These are phyloP conservation scores for Ailuropoda melanoleuca DNA, from an alignment of 2,113 vertebrate species.

Conservation along the genomic window DNA sequence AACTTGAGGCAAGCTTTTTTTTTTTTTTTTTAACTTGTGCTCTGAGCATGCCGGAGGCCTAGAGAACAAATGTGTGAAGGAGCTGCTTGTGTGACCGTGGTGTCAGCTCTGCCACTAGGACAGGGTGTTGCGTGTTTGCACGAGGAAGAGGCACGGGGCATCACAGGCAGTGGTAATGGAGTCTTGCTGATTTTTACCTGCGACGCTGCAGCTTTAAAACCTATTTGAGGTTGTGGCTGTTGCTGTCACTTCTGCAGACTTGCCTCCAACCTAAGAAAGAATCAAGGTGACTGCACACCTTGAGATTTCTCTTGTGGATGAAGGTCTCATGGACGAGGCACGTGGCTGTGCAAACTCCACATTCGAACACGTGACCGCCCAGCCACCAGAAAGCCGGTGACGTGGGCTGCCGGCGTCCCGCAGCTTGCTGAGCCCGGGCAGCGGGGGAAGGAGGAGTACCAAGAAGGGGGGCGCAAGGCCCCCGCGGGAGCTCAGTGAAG, in stretches of 20 bases:
- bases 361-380: not conserved
- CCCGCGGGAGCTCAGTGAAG: not conserved
- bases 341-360: too few relatives aligned
- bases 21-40: too few relatives aligned
- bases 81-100: accelerated
- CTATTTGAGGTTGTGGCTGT: not conserved
- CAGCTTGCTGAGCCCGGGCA: too few relatives aligned
- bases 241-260: not conserved
- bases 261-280: not conserved
- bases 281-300: not conserved
- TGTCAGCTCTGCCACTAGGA: accelerated
- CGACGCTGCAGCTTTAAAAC: not conserved
- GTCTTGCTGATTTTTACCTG: not conserved
- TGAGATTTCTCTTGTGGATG: accelerated
- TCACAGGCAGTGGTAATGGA: not conserved
- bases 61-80: not conserved
- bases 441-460: not conserved
- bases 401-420: accelerated
- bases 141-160: accelerated
- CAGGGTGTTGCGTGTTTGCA: accelerated
- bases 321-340: not conserved
- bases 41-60: not conserved
- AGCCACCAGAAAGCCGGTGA: not conserved
- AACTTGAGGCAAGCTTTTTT: not conserved
- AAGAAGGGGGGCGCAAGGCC: not conserved